Percentiles rank a stretch among this genome's conserved stretches.
Conservation (phyloP, 2,888 invertebrate genomes). For the Acrobasis consociella region DNA sequence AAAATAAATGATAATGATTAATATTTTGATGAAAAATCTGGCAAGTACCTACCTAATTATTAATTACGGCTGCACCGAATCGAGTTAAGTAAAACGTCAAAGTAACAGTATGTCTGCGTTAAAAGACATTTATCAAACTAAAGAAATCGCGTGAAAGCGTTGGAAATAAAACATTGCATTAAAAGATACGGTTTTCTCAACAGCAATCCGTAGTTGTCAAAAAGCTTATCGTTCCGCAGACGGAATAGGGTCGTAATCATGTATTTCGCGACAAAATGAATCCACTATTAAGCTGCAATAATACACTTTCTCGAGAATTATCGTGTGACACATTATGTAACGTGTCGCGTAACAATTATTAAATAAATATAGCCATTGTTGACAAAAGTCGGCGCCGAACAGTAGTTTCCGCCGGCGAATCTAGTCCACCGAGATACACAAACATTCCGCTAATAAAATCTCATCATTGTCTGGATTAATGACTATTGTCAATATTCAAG, state of each 20-base stretch:
- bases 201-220: constrained; percentile 40
- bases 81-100: background rate
- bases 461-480: constrained; percentile 67
- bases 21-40: too few relatives aligned
- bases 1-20: too few relatives aligned
- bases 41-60: too few relatives aligned
- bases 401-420: constrained; percentile 24
- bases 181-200: constrained; percentile 37
- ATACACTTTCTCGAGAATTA: constrained; percentile 62
- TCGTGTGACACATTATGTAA: constrained; percentile 64
- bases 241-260: constrained; percentile 38
- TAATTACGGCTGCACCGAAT: background rate
- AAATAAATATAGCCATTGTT: constrained; percentile 50
- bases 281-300: constrained; percentile 40
- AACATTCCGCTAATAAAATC: constrained; percentile 52
- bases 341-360: constrained; percentile 47
- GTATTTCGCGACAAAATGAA: constrained; percentile 50
- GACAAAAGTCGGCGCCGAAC: constrained; percentile 31
- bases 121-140: background rate
- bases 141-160: constrained; percentile 48
- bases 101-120: background rate
- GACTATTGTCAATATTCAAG: constrained; percentile 72
- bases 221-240: constrained; percentile 40
- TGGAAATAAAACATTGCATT: constrained; percentile 37
- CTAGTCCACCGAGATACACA: constrained; percentile 39